A percentile compares a stretch with the other conserved stretches of the same genome.
These are phyloP conservation scores for Apostichopus leukothele DNA, from an alignment of 53 echinoderm and acorn worm species.

Conservation along the genomic window DNA sequence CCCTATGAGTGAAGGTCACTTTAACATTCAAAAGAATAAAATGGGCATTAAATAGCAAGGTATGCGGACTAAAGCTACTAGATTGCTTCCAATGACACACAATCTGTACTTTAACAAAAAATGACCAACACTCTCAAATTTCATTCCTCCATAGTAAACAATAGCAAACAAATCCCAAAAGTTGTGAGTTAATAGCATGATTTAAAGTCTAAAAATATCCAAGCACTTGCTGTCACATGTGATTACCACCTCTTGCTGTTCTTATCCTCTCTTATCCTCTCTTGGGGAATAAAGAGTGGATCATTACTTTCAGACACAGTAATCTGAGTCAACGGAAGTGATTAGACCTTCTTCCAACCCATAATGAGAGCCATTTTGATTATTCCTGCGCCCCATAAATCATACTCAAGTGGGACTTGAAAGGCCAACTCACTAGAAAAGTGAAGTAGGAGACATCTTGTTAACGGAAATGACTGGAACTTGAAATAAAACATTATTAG, in stretches of 20 bases:
- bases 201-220: too few relatives aligned
- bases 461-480: neutral
- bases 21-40: too few relatives aligned
- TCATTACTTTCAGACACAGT: neutral
- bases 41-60: too few relatives aligned
- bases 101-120: too few relatives aligned
- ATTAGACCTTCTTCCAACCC: neutral
- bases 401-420: constrained; percentile 6
- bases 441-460: neutral
- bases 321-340: neutral
- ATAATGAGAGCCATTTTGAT: neutral
- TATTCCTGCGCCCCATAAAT: neutral
- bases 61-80: too few relatives aligned
- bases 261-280: neutral
- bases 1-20: too few relatives aligned
- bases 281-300: neutral
- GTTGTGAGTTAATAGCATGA: too few relatives aligned
- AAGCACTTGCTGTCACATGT: neutral
- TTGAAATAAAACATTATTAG: constrained; percentile 18
- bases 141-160: too few relatives aligned
- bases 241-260: neutral
- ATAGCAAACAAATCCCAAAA: too few relatives aligned
- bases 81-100: too few relatives aligned
- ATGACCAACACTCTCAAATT: too few relatives aligned
- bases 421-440: neutral